Percentiles rank a stretch among this genome's conserved stretches.
phyloP scores from a whole-genome alignment of 2,113 vertebrate genomes.

The Hydrolagus affinis region DNA sequence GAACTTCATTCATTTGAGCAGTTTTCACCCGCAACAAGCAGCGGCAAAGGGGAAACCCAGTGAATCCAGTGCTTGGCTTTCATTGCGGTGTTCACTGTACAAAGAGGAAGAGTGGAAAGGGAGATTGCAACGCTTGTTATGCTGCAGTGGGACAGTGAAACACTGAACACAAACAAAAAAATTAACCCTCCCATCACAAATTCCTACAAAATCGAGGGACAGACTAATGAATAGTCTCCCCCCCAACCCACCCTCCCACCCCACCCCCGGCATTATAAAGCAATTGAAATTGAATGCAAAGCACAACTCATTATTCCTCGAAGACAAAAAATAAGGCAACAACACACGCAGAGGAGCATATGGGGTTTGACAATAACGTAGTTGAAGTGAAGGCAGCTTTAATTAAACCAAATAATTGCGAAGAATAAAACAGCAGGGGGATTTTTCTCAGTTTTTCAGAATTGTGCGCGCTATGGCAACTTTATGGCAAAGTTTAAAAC shows the following conservation, averaged over 20 bases:
- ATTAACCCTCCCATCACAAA: background rate
- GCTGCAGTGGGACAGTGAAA: background rate
- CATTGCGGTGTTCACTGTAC: no score
- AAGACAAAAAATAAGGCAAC: slow-evolving; percentile 24
- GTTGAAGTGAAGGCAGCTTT: background rate
- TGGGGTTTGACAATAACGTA: background rate
- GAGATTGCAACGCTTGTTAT: no score
- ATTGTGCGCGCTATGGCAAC: slow-evolving; percentile 51
- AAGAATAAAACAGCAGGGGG: slow-evolving; percentile 26
- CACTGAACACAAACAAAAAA: slow-evolving; percentile 1
- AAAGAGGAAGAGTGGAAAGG: background rate
- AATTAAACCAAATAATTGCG: slow-evolving; percentile 28
- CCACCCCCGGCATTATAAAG: background rate
- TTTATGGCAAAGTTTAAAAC: slow-evolving; percentile 71
- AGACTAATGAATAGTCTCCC: background rate
- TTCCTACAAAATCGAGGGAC: background rate
- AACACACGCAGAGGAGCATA: background rate
- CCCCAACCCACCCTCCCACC: no score
- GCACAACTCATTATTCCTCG: slow-evolving; percentile 19
- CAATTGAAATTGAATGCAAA: background rate
- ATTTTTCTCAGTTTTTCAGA: background rate
- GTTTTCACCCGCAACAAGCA: background rate
- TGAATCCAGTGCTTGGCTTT: no score
- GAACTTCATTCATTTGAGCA: background rate
- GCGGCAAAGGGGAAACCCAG: background rate